Conservation (phyloP, 2,113 vertebrate genomes). For the Phalacrocorax brasilianus region DNA sequence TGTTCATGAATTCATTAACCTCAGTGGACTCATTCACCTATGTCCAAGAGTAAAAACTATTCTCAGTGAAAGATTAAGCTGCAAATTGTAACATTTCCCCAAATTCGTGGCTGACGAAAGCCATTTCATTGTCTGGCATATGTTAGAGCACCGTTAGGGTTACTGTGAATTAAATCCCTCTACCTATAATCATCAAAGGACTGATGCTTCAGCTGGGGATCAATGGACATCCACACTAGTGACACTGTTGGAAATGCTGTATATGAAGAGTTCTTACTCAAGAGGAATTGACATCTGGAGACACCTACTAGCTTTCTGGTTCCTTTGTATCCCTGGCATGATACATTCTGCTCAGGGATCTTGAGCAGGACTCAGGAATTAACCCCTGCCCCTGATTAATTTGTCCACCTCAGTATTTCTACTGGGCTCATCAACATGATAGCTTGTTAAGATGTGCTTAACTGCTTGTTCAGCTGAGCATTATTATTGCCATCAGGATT, state of each 20-base stretch:
- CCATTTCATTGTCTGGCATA: conserved; percentile 22
- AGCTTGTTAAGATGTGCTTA: conserved; percentile 13
- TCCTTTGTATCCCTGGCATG: background rate
- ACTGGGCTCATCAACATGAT: background rate
- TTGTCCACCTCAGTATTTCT: background rate
- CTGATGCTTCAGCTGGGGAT: background rate
- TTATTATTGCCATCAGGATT: conserved; percentile 21
- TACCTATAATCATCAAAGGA: background rate
- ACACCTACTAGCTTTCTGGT: background rate
- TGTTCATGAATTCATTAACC: conserved; percentile 1
- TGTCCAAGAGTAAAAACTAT: background rate
- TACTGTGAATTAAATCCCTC: conserved; percentile 6
- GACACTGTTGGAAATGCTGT: background rate
- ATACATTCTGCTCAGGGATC: background rate
- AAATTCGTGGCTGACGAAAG: background rate
- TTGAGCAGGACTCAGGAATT: background rate
- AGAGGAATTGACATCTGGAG: background rate
- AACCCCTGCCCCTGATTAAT: background rate
- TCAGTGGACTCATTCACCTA: conserved; percentile 29
- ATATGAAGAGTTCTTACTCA: background rate
- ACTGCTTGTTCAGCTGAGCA: background rate
- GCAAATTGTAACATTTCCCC: conserved; percentile 21
- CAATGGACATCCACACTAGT: background rate
- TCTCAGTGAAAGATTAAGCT: background rate
- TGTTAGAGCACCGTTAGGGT: background rate